Evolutionary conservation across 2,113 vertebrate genomes (phyloP), one percentile per base, ranked within the genome.

Genomic region (Oncorhynchus keta): DNA sequence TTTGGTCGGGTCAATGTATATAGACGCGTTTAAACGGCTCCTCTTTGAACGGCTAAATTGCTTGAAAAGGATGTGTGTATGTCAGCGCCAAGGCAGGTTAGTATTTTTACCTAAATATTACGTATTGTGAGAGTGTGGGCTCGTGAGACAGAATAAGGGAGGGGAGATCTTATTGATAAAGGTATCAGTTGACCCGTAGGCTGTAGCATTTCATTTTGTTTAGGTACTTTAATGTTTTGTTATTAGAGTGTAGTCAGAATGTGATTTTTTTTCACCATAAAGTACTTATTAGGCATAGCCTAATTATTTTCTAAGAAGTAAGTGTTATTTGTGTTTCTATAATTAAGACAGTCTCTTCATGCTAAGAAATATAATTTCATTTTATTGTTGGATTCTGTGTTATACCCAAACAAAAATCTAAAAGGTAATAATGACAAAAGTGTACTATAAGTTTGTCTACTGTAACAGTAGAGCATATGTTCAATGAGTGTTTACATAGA

Each of bases 61-160:
- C 91, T 90, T 94, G 90, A 94, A 93, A 79, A 93, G 92, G 84
- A 93, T 94, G 90, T 94, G 93, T 90, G 93, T 94, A 79, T 94
- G 93, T 89, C 93, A 93, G 85, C 90, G 93, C 9, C 93, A 93
- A 65, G 88, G 90, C 91, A 93, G 93, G 93, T 94, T 85, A 91
- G 93, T 94, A 78, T 62, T 89, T 81, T 84, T 77, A 66, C 82
- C 80, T 81, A 87, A 89, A 90, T 88, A 79, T 82, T 82, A 82
- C 78, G 39, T 82, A 69, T 72, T 77, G 72, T 28, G 9, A 20
- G n/a, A 28, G n/a, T 77, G 72, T 74, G 51, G 68, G 71, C 64
- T n/a, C 20, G 76, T 68, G 49, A 77, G n/a, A 80, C 7, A 68
- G 74, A 14, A 71, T 73, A 68, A 83, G 62, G 62, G 39, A 70